Evolutionary conservation across 2,797 vertebrate species (phyloP), one percentile per base, ranked within the genome.

Genomic region (Silurus aristotelis): DNA sequence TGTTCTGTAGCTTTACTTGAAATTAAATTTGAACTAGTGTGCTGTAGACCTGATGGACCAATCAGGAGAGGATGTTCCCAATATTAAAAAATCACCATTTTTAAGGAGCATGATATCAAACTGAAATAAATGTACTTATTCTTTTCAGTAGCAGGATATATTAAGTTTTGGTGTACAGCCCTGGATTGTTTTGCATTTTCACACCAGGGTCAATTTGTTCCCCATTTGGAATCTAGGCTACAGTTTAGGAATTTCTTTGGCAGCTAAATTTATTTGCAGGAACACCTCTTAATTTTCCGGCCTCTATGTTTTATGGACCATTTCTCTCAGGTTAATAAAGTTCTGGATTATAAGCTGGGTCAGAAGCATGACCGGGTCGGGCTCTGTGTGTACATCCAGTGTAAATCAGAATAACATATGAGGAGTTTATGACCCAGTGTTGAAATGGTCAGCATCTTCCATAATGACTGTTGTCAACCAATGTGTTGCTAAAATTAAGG

Each of bases 1-100:
- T 96, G 95, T 96, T 97, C 95, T 95, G 56, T 85, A 46, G 52
- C 64, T 90, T 92, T 91, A 86, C 90, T 89, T 92, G 38, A 43
- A 79, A 61, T 14, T 22, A 46, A n/a, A 78, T n/a, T 90, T 96
- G 95, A 96, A 96, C 96, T 95, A 95, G 91, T 71, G 89, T 92
- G 95, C 94, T 93, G 91, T 80, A 90, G 85, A 38, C 4, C 15
- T 31, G 55, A 77, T 20, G 56, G 17, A 38, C 13, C 38, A 8
- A 1, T 79, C 31, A 15, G n/a, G 38, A 46, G 5, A 22, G 13
- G 19, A 61, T 20, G 14, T n/a, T 78, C 17, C 9, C 9, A 22
- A 22, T 13, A 76, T 76, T 56, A 19, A 2, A n/a, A 22, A 72
- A 72, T n/a, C 10, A 52, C 27, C 31, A 12, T 20, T 14, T 63